Conservation (phyloP, 2,113 vertebrate species). For the Eretmochelys imbricata region DNA sequence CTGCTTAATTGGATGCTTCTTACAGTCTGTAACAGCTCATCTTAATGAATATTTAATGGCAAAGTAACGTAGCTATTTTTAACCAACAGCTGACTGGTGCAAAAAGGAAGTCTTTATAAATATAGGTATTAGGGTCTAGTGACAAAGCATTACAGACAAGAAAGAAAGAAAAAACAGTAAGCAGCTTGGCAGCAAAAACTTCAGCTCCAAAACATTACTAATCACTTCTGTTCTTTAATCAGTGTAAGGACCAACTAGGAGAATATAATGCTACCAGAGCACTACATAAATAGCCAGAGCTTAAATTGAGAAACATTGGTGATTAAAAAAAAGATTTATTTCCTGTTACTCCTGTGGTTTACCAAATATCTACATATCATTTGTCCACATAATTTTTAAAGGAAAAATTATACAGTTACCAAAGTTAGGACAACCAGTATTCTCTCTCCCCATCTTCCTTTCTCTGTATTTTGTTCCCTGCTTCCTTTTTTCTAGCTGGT, state of each 20-base stretch:
- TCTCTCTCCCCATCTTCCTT: not conserved
- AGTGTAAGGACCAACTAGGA: not conserved
- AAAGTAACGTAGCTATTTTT: conserved; percentile 48
- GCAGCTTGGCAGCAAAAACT: not conserved
- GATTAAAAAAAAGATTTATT: not conserved
- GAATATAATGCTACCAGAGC: not conserved
- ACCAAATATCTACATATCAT: not conserved
- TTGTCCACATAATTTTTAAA: not conserved
- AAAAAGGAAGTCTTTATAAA: not conserved
- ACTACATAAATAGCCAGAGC: not conserved
- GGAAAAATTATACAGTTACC: not conserved
- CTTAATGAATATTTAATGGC: conserved; percentile 59
- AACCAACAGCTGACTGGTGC: conserved; percentile 1
- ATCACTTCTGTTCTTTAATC: not conserved
- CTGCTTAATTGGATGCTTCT: conserved; percentile 46
- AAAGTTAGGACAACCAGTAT: not conserved
- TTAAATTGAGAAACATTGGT: not conserved
- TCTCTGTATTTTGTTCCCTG: not conserved
- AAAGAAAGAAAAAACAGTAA: accelerated
- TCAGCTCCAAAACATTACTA: not conserved
- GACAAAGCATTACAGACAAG: not conserved
- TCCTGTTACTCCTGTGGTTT: not conserved
- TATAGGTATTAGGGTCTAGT: not conserved
- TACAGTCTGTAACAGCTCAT: conserved; percentile 26
- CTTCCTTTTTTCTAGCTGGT: not conserved